A percentile compares a stretch with the other conserved stretches of the same genome.
Evolutionary conservation across 1,140 invertebrate species (phyloP).

Genomic region (Goniozus legneri): DNA sequence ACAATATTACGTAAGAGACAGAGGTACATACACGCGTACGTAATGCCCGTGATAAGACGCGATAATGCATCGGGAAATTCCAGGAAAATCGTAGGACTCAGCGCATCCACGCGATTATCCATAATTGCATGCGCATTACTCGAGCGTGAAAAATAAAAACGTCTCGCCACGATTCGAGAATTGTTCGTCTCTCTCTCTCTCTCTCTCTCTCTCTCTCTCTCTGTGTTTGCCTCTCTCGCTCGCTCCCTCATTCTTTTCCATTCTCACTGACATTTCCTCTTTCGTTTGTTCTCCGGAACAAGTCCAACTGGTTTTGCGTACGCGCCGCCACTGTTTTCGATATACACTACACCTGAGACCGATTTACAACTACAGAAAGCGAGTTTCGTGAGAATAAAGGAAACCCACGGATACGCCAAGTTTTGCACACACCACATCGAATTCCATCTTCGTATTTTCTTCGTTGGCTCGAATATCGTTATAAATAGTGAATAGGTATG

Average conservation of each 20-base stretch:
- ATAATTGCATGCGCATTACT: conserved; percentile 18
- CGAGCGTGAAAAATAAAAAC: not conserved
- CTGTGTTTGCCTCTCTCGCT: conserved; percentile 10
- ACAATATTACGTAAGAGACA: too few relatives aligned
- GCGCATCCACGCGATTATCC: conserved; percentile 15
- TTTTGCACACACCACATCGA: too few relatives aligned
- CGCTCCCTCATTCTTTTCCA: not conserved
- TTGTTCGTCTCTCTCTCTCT: not conserved
- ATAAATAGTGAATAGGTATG: too few relatives aligned
- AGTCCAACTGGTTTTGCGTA: conserved; percentile 19
- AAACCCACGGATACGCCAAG: conserved; percentile 9
- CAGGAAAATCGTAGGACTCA: conserved; percentile 5
- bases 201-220: conserved; percentile 2
- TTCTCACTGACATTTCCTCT: too few relatives aligned
- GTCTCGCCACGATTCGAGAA: too few relatives aligned
- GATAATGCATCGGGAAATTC: conserved; percentile 20
- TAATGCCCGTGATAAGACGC: conserved; percentile 15
- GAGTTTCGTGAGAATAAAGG: conserved; percentile 14
- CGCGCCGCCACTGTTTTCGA: conserved; percentile 15
- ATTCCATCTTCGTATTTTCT: too few relatives aligned
- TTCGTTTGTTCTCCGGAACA: conserved; percentile 6
- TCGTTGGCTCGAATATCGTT: too few relatives aligned
- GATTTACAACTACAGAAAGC: too few relatives aligned
- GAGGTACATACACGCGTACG: not conserved
- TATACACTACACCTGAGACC: too few relatives aligned